A percentile compares a stretch with the other conserved stretches of the same genome.
These are phyloP conservation scores for Stictonetta naevosa DNA, from an alignment of 2,113 vertebrate genomes.

Conservation along the genomic window DNA sequence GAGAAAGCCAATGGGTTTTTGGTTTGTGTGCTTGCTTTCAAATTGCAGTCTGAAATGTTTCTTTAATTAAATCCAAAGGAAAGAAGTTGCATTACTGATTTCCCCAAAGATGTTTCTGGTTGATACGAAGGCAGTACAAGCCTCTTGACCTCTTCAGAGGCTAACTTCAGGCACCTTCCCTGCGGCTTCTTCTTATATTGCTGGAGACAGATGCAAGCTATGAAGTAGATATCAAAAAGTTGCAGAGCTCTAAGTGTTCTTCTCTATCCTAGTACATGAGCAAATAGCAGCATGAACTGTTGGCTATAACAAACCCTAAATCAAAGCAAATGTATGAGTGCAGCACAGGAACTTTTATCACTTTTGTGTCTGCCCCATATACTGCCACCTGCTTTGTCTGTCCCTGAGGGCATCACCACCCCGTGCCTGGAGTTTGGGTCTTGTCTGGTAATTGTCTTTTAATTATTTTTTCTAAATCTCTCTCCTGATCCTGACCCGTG, in stretches of 20 bases:
- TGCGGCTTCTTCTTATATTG: neutral
- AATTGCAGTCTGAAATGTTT: conserved; percentile 20
- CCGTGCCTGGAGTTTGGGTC: neutral
- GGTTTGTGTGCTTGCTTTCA: neutral
- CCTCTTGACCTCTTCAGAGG: conserved; percentile 19
- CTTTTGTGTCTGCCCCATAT: neutral
- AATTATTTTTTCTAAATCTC: neutral
- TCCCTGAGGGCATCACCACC: neutral
- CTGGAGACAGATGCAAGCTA: neutral
- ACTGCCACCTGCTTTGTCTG: neutral
- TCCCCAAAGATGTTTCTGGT: neutral
- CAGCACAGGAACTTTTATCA: neutral
- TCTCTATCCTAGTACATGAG: neutral
- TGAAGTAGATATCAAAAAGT: neutral
- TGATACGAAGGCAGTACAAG: neutral
- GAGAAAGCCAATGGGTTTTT: neutral
- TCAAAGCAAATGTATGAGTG: neutral
- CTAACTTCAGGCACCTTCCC: neutral
- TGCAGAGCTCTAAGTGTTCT: neutral
- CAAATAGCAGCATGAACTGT: neutral
- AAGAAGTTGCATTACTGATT: conserved; percentile 28
- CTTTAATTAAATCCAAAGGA: conserved; percentile 53
- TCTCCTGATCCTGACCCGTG: neutral
- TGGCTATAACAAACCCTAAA: neutral
- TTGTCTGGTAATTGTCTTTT: neutral